A percentile compares a stretch with the other conserved stretches of the same genome.
Conservation (phyloP, 1,140 invertebrate genomes). For the Bombus haemorrhoidalis region DNA sequence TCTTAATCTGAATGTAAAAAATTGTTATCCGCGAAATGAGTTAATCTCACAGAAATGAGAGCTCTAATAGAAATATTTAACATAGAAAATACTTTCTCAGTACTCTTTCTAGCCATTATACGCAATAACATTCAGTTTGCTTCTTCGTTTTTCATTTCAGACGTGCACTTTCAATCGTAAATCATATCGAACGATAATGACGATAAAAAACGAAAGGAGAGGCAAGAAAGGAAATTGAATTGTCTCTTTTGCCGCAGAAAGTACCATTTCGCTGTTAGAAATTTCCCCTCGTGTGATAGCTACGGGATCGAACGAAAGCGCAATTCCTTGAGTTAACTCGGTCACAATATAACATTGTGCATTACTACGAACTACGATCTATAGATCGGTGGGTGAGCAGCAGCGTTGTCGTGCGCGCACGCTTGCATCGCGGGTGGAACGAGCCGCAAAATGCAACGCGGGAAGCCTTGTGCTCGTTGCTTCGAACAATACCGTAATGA, state of each 20-base stretch:
- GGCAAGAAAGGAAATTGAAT: not conserved
- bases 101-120: not conserved
- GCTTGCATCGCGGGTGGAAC: not conserved
- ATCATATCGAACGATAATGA: not conserved
- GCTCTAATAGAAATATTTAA: not conserved
- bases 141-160: not conserved
- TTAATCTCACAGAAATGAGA: not conserved
- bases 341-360: not conserved
- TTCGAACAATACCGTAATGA: conserved; percentile 61
- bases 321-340: not conserved
- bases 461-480: conserved; percentile 66
- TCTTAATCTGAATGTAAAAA: not conserved
- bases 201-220: not conserved
- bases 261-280: conserved; percentile 8
- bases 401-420: not conserved
- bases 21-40: not conserved
- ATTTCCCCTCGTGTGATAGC: not conserved
- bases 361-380: conserved; percentile 18
- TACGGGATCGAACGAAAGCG: conserved; percentile 15
- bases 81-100: not conserved
- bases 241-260: not conserved
- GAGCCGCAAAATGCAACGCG: conserved; percentile 42
- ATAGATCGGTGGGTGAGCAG: conserved; percentile 33
- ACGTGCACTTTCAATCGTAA: not conserved
- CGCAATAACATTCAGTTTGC: not conserved